These are phyloP conservation scores for Tor tambroides DNA, from an alignment of 2,113 vertebrate species.

Conservation along the genomic window DNA sequence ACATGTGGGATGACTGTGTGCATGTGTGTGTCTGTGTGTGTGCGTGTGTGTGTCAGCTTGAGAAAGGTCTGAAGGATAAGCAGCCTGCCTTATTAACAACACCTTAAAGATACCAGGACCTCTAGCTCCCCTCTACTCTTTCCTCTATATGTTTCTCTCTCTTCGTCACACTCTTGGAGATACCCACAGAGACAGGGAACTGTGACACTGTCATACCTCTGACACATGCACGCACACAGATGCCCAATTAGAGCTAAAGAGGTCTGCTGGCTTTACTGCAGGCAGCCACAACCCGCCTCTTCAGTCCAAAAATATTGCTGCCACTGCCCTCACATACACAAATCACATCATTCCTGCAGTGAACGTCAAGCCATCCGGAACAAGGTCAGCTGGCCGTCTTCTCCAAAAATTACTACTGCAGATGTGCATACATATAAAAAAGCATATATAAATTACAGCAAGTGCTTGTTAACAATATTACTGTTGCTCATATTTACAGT, in stretches of 20 bases:
- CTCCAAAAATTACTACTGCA: background rate
- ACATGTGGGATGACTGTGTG: background rate
- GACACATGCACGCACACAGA: slow-evolving; percentile 25
- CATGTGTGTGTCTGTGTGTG: background rate
- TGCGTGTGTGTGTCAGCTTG: background rate
- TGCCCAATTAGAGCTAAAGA: slow-evolving; percentile 47
- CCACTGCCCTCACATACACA: slow-evolving; percentile 3
- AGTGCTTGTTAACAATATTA: background rate
- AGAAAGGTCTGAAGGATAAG: slow-evolving; percentile 5
- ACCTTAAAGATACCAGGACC: slow-evolving; percentile 5
- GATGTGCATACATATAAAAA: background rate
- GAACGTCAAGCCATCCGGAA: background rate
- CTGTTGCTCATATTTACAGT: background rate
- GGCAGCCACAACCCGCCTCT: slow-evolving; percentile 6
- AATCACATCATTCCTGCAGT: slow-evolving; percentile 24
- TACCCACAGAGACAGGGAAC: slow-evolving; percentile 23
- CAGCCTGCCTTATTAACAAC: background rate
- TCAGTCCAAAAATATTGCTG: slow-evolving; percentile 19
- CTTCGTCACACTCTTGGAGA: slow-evolving; percentile 12
- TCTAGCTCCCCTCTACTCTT: background rate
- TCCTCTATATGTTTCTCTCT: background rate
- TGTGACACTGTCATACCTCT: slow-evolving; percentile 22
- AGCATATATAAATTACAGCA: background rate
- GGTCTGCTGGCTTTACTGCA: slow-evolving; percentile 32
- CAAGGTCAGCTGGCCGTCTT: background rate